Base-by-base conservation (phyloP, 2,888 invertebrate species). In the Platypus cylindrus region DNA sequence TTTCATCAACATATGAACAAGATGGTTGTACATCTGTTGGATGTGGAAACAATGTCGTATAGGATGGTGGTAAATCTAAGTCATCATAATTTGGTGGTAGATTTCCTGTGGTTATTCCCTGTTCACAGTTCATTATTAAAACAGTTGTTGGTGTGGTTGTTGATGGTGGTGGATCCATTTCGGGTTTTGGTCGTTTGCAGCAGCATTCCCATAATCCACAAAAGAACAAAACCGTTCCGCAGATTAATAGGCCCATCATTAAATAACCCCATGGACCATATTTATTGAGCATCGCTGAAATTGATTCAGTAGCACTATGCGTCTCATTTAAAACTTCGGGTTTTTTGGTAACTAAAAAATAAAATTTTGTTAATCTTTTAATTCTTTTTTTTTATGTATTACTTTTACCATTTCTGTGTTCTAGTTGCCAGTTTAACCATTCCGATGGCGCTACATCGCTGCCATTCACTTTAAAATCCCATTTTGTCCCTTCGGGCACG, bases 191-290 rank as follows among this genome's bases (percentile, higher is more conserved):
- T 61, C 17, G 66, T 58, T 51, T 66, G 39, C 59, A 59, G 43
- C 60, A 63, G 43, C 62, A 64, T 40, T 65, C 78, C 77, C 78
- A 78, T 44, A 78, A 65, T 12, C 78, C 67, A 48, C 78, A 78
- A 58, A 78, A 73, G 63, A 78, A 70, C 47, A 79, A 65, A 24
- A 78, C 71, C 8, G 74, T 72, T 14, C 76, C 77, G 53, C 77
- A 78, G 44, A 78, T 68, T 23, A 78, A 60, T 71, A 78, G 76
- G 32, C 77, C 78, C 34, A 78, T 66, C 57, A 78, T 75, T 22
- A 78, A 64, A 52, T 78, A 78, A 46, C 78, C 78, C 78, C 78
- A 78, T 0, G 78, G 77, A 0, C 78, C 78, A 54, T 78, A 78
- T 34, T 75, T 76, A 38, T 74, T 73, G 43, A 78, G 59, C 27